Base-by-base conservation (phyloP, 1,140 invertebrate species). In the Trichonephila clavata region DNA sequence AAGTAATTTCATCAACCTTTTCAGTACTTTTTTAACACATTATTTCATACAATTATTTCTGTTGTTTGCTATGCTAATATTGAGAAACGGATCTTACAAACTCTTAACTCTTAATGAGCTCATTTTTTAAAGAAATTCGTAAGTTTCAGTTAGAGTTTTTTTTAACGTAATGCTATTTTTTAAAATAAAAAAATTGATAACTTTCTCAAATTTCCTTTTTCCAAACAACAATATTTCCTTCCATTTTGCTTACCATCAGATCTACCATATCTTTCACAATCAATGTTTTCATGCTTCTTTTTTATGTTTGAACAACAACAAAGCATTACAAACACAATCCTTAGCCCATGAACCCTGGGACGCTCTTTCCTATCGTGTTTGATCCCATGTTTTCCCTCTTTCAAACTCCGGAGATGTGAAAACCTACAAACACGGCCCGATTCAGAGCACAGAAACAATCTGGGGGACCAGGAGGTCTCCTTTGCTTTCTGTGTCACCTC, bases 361-460 rank as follows among this genome's bases (percentile, higher is more conserved):
- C 43, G 32, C 86, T 61, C 16, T n/a, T 87, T 16, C n/a, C 86
- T n/a, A 39, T 60, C 83, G 83, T 61, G 71, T 60, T 50, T 60
- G 65, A 80, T 32, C 39, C 65, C 27, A 24, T 80, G 39, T 80
- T 50, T 89, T 50, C 77, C 89, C 27, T 81, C 57, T 90, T 81
- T 68, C 21, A 71, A 18, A 88, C 57, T n/a, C 32, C 13, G 71
- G 27, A 39, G 21, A 27, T 84, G 83, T 57, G 57, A 89, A 89
- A 81, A 81, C 50, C 65, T 90, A 92, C 90, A 92, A 92, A 92
- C 90, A 92, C 43, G n/a, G 50, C 57, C 50, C 61, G 59, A 65
- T 84, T 84, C 60, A 84, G 14, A 27, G 16, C 6, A 21, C 90
- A 84, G 80, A 92, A 92, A 92, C 90, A 92, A 61, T 81, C 80